These are phyloP conservation scores for Corythornis madagascariensis DNA, from an alignment of 2,113 vertebrate species.

Conservation along the genomic window DNA sequence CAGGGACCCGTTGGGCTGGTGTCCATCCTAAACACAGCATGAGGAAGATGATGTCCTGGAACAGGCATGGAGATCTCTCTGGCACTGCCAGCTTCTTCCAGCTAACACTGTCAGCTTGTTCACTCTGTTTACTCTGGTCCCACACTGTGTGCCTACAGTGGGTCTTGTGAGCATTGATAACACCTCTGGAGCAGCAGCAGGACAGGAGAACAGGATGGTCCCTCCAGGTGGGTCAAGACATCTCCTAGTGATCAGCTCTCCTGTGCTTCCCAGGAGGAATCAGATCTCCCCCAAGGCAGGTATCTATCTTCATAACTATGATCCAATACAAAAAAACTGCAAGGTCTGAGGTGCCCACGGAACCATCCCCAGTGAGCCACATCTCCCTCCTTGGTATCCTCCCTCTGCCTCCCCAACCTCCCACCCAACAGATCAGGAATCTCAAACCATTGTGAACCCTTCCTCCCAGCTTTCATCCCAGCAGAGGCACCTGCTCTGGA, in stretches of 20 bases:
- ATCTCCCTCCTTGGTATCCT: not conserved
- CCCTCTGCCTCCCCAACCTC: not conserved
- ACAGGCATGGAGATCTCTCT: not conserved
- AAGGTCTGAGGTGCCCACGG: not conserved
- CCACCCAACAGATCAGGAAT: not conserved
- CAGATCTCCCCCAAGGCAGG: not conserved
- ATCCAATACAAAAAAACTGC: not conserved
- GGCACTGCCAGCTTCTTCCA: not conserved
- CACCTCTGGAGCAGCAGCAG: not conserved
- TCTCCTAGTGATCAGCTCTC: not conserved
- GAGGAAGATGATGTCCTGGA: not conserved
- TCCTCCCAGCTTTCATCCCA: not conserved
- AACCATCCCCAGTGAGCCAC: not conserved
- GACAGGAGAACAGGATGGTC: not conserved
- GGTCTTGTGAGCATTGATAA: not conserved
- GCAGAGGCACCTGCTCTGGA: fast-evolving
- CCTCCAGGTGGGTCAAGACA: not conserved
- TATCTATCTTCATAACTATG: not conserved
- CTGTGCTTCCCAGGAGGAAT: not conserved
- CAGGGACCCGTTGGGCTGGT: not conserved
- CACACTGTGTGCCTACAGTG: fast-evolving
- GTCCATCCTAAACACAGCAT: not conserved
- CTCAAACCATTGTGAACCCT: fast-evolving
- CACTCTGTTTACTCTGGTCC: not conserved
- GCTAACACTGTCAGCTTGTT: not conserved